A percentile compares a stretch with the other conserved stretches of the same genome.
phyloP scores from a whole-genome alignment of 2,888 invertebrate genomes.

The Cheilosia grossa region DNA sequence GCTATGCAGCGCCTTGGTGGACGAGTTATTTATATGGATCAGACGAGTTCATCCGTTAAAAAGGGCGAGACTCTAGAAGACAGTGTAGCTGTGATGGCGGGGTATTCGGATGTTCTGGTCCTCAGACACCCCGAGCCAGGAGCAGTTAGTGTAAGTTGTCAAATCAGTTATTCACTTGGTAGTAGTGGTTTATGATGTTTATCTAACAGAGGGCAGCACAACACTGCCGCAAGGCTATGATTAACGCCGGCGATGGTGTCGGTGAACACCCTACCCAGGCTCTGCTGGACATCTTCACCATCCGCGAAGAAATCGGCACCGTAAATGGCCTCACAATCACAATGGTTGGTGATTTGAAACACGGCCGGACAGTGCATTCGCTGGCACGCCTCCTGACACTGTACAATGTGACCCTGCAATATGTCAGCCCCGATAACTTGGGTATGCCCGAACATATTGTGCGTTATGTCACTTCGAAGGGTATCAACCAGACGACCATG shows the following conservation, averaged over 20 bases:
- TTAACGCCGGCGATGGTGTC: conserved; percentile 99
- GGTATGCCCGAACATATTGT: conserved; percentile 95
- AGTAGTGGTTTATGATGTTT: background rate
- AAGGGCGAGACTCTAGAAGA: conserved; percentile 98
- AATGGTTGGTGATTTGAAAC: conserved; percentile 98
- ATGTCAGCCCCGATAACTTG: conserved; percentile 94
- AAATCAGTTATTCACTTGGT: background rate
- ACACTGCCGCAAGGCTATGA: conserved; percentile 93
- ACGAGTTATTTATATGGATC: conserved; percentile 94
- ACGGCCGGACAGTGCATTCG: conserved; percentile 99
- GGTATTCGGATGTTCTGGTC: conserved; percentile 97
- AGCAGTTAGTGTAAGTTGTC: conserved; percentile 90
- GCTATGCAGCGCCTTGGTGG: conserved; percentile 99
- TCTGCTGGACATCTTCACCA: conserved; percentile 97
- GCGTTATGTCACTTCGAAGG: conserved; percentile 90
- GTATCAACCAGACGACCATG: conserved; percentile 88
- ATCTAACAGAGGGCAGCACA: conserved; percentile 89
- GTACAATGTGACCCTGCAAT: conserved; percentile 96
- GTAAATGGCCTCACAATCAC: conserved; percentile 98
- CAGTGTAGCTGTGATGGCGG: conserved; percentile 93
- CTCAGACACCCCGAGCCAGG: conserved; percentile 96
- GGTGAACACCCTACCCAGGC: conserved; percentile 99
- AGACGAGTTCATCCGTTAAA: conserved; percentile 94
- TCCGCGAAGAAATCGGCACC: conserved; percentile 99
- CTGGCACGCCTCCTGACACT: conserved; percentile 95